phyloP scores from a whole-genome alignment of 2,113 vertebrate species.

The Solea solea region DNA sequence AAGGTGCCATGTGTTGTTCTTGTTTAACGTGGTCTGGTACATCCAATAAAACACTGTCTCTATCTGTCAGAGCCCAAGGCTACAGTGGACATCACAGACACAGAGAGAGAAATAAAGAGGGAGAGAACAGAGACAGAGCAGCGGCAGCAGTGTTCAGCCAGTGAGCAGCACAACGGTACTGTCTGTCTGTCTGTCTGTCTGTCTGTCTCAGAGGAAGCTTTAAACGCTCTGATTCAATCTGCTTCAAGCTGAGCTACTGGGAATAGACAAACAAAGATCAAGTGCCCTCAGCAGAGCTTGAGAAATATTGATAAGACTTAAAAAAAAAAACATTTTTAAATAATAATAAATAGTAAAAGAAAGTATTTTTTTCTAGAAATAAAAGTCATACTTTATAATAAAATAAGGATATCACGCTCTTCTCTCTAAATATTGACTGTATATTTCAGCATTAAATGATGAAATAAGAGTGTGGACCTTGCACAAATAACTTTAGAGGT shows the following conservation, averaged over 20 bases:
- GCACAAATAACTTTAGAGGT: too few species aligned
- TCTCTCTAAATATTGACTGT: too few species aligned
- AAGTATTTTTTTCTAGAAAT: too few species aligned
- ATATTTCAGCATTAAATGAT: too few species aligned
- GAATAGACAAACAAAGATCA: not conserved
- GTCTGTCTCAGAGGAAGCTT: conserved; percentile 44
- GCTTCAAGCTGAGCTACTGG: conserved; percentile 25
- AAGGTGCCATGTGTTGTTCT: not conserved
- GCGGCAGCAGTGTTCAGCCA: conserved; percentile 11
- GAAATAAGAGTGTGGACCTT: too few species aligned
- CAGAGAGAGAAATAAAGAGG: not conserved
- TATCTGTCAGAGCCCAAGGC: conserved; percentile 25
- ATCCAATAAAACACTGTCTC: conserved; percentile 33
- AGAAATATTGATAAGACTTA: not conserved
- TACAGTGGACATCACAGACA: conserved; percentile 14
- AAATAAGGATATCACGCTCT: too few species aligned
- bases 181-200: conserved; percentile 12
- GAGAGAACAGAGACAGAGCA: conserved; percentile 7
- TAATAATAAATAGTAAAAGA: too few species aligned
- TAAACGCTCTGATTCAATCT: conserved; percentile 46
- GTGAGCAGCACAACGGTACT: conserved; percentile 12
- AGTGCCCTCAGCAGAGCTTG: not conserved
- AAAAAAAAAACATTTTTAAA: not conserved
- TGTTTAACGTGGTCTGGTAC: conserved; percentile 32
- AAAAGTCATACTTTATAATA: too few species aligned